Percentiles rank a stretch among this genome's conserved stretches.
phyloP scores from a whole-genome alignment of 2,797 vertebrate species.

The Schizopygopsis malacanthus region DNA sequence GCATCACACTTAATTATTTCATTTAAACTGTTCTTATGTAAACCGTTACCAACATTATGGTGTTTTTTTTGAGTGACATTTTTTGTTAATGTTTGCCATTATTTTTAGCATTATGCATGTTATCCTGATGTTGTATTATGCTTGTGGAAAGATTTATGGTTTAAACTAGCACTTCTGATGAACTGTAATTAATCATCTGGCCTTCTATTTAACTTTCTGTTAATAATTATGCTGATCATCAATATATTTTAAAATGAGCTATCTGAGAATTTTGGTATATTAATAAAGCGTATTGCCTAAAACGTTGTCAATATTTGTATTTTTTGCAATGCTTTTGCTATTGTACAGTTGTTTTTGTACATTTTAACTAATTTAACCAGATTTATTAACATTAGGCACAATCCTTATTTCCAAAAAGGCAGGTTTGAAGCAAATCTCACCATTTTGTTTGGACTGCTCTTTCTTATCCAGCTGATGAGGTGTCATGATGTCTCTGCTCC shows the following conservation, averaged over 20 bases:
- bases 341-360: neutral
- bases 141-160: neutral
- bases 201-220: neutral
- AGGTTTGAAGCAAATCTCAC: constrained; percentile 44
- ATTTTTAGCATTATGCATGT: neutral
- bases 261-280: neutral
- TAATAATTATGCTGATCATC: neutral
- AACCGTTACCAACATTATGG: neutral
- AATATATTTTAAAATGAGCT: neutral
- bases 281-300: neutral
- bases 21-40: neutral
- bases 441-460: constrained; percentile 62
- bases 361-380: neutral
- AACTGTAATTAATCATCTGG: neutral
- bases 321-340: neutral
- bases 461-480: constrained; percentile 68
- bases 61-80: neutral
- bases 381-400: neutral
- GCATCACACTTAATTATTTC: neutral
- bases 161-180: too few species aligned
- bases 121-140: neutral
- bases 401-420: neutral
- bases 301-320: neutral
- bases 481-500: constrained; percentile 68
- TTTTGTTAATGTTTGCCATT: neutral